Evolutionary conservation across 2,797 vertebrate genomes (phyloP), one percentile per base, ranked within the genome.

Genomic region (Sylvia borin): DNA sequence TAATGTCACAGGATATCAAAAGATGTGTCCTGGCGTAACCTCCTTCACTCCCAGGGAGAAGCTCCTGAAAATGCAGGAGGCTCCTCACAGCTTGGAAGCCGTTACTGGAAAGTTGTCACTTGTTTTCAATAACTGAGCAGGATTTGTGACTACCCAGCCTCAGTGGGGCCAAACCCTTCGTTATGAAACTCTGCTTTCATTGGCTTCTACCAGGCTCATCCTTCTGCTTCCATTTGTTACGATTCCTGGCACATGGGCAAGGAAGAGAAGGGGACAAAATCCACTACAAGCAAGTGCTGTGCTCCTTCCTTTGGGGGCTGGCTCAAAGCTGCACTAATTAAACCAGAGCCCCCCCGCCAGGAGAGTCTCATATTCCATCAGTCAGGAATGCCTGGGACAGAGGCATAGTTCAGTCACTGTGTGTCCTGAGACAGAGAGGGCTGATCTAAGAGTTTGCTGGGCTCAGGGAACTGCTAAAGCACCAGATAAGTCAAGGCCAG

Each of bases 11-110:
- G 27, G 79, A 40, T 73, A 96, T 92, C 89, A 89, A 15, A 90
- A 70, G 85, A 96, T 29, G 45, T 81, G 95, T 92, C 95, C 95
- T 21, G 10, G 27, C 42, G 54, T 92, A 78, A 96, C 95, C 95
- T 79, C n/a, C 74, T 72, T 76, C 16, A 15, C 6, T 73, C 40
- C 54, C 5, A 62, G 92, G 4, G 54, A 92, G 66, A 54, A 87
- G 85, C 67, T 68, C 80, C 85, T 71, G 67, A 60, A 89, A 85
- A 80, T 12, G 47, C 67, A 90, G 89, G 42, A 76, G 72, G 65
- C 79, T 93, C 55, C 18, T 54, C 54, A 71, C 82, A 93, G 79
- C 78, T 86, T 40, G 50, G 82, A 64, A 94, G 75, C 60, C 3
- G 0, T 32, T 15, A 9, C 60, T 81, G 90, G 71, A 5, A 84